Conservation (phyloP, 2,113 vertebrate genomes). For the Ariopsis seemanni region DNA sequence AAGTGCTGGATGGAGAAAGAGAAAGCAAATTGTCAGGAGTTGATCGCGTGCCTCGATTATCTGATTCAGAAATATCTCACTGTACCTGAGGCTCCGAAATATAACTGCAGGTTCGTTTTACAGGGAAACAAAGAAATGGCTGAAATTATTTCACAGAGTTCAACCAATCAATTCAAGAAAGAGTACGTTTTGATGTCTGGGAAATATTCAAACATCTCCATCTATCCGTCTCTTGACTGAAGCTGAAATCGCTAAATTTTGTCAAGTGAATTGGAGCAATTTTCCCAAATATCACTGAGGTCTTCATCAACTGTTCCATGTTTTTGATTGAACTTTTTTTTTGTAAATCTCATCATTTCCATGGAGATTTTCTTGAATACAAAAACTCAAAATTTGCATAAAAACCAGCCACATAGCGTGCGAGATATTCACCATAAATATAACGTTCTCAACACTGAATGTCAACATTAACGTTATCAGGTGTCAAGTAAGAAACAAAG, state of each 20-base stretch:
- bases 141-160: background rate
- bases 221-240: constrained; percentile 14
- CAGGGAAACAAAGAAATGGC: constrained; percentile 22
- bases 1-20: constrained; percentile 46
- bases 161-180: fast-evolving
- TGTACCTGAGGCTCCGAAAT: fast-evolving
- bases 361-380: background rate
- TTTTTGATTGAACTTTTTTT: background rate
- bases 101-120: background rate
- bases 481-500: no score
- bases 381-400: no score
- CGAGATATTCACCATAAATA: no score
- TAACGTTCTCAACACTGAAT: no score
- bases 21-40: background rate
- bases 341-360: background rate
- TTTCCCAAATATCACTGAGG: background rate
- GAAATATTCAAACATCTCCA: background rate
- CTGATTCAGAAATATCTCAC: constrained; percentile 37
- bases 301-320: background rate
- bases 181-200: background rate
- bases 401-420: no score
- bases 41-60: constrained; percentile 28
- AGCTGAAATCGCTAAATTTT: no score
- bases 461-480: no score
- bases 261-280: no score